Percentiles rank a stretch among this genome's conserved stretches.
phyloP scores from a whole-genome alignment of 1,140 invertebrate genomes.

The Augochlora pura region DNA sequence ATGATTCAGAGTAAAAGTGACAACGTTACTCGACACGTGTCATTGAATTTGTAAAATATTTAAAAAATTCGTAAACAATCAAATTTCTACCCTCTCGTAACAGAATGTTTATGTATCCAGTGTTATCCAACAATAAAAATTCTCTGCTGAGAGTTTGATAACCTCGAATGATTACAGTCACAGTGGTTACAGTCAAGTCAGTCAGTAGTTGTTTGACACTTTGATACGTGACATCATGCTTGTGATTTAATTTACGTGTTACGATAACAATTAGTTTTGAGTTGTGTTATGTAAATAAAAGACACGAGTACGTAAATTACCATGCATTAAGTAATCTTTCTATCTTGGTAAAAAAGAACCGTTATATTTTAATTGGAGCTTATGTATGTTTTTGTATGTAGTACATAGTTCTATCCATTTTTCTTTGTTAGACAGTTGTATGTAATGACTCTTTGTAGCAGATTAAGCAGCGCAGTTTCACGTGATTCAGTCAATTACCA shows the following conservation, averaged over 20 bases:
- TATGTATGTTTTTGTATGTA: not conserved
- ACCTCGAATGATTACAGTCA: conserved; percentile 21
- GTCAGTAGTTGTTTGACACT: conserved; percentile 40
- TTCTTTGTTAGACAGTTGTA: not conserved
- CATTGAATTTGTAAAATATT: not conserved
- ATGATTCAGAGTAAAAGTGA: not conserved
- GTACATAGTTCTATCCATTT: not conserved
- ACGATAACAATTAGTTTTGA: conserved; percentile 5
- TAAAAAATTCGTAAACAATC: too few species aligned
- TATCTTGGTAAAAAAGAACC: not conserved
- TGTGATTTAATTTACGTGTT: conserved; percentile 32
- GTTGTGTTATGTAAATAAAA: conserved; percentile 41
- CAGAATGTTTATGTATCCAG: not conserved
- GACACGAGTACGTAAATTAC: conserved; percentile 3
- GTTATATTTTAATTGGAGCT: conserved; percentile 8
- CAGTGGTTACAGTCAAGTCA: not conserved
- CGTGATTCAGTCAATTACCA: not conserved
- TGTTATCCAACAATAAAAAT: not conserved
- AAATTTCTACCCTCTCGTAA: too few species aligned
- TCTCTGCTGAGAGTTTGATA: conserved; percentile 25
- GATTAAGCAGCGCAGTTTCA: not conserved
- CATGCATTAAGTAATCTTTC: not conserved
- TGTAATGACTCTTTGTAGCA: not conserved
- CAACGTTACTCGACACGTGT: not conserved
- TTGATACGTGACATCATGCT: conserved; percentile 59